These are phyloP conservation scores for Leistus spinibarbis DNA, from an alignment of 2,888 invertebrate genomes.

Conservation along the genomic window DNA sequence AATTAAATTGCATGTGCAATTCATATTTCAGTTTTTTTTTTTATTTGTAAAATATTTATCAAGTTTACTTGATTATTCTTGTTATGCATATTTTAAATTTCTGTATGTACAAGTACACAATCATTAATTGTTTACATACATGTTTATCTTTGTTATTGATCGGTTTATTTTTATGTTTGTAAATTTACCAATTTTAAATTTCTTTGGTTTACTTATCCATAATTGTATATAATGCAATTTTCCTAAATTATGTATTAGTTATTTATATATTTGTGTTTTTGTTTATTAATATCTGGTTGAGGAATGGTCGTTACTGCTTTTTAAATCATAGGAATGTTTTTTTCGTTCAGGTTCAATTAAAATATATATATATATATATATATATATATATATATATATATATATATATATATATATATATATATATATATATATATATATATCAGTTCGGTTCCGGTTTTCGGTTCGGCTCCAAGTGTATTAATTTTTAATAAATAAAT, in stretches of 20 bases:
- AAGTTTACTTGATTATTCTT: background rate
- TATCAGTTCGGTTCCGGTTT: too few species aligned
- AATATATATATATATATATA: too few species aligned
- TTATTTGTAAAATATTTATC: background rate
- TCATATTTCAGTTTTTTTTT: too few species aligned
- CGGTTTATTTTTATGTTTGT: background rate
- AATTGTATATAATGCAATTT: background rate
- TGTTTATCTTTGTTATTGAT: background rate
- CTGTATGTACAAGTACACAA: background rate
- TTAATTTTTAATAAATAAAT: too few species aligned
- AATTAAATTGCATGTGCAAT: too few species aligned
- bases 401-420: too few species aligned
- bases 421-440: too few species aligned
- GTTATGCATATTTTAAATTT: slow-evolving; percentile 5
- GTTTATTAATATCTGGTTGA: background rate
- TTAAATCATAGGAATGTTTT: too few species aligned
- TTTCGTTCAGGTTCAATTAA: too few species aligned
- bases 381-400: too few species aligned
- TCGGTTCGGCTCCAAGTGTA: too few species aligned
- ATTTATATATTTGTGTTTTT: background rate
- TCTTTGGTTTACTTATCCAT: background rate
- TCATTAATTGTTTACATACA: background rate
- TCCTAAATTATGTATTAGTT: too few species aligned
- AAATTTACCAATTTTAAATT: background rate
- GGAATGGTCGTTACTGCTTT: background rate